Evolutionary conservation across 1,140 invertebrate species (phyloP), one percentile per base, ranked within the genome.

Genomic region (Lerema accius): DNA sequence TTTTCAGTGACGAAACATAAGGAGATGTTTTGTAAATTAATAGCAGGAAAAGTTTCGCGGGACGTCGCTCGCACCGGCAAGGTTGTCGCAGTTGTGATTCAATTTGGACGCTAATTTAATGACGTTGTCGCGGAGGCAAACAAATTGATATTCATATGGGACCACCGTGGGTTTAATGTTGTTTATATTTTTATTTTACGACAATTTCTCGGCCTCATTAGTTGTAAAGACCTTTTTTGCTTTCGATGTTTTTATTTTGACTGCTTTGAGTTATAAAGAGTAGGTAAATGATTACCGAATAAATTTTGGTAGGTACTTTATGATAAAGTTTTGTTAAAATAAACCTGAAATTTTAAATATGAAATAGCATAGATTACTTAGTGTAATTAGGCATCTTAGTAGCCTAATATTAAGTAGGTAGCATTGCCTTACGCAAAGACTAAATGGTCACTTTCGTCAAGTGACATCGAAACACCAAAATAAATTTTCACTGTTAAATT

Each of bases 141-240:
- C 86, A 90, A 86, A 90, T 90, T 89, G 87, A 89, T 87, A 90
- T 89, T 88, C 87, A 90, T 88, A 89, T 89, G 86, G 84, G 87
- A 88, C 84, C 78, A 76, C 78, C 74, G 69, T 63, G 72, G 69
- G 70, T 79, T 82, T 84, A 72, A 71, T 81, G 70, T 80, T 80
- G 75, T 83, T 84, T 85, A 76, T 80, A 73, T 80, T 83, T 80
- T 76, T 68, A 67, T 72, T 68, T 77, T 60, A 66, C 58, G 65
- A 63, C 66, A 64, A 71, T 77, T 73, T 76, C 58, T 66, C 66
- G 58, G 67, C 62, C 65, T 72, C 69, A 68, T 75, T 72, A 78
- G 65, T 59, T 59, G 42, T 46, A 37, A 48, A 58, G 55, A 35
- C 26, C 23, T 50, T 63, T n/a, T 53, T 63, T 42, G 15, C 49